A percentile compares a stretch with the other conserved stretches of the same genome.
These are phyloP conservation scores for Acropternis orthonyx DNA, from an alignment of 2,797 vertebrate genomes.

Conservation along the genomic window DNA sequence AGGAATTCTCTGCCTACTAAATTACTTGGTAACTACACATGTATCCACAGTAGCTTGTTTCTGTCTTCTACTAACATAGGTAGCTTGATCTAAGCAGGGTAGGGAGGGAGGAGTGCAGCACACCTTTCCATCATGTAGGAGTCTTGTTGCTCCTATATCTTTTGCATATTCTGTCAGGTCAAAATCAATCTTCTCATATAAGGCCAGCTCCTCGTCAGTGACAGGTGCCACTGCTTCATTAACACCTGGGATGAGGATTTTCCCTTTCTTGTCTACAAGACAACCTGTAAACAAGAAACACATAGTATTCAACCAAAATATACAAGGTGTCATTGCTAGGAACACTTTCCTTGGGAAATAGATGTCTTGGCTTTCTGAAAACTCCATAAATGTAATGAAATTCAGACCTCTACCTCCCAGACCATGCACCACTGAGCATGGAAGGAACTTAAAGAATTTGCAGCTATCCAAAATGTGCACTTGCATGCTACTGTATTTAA, in stretches of 20 bases:
- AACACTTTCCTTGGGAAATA: not conserved
- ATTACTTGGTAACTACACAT: not conserved
- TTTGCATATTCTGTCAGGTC: slow-evolving; percentile 87
- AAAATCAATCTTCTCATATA: slow-evolving; percentile 93
- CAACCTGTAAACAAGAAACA: slow-evolving; percentile 73
- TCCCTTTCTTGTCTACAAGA: slow-evolving; percentile 86
- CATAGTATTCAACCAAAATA: not conserved
- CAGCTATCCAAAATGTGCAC: not conserved
- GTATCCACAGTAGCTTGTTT: not conserved
- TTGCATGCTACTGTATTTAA: not conserved
- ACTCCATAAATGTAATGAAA: not conserved
- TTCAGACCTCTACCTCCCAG: not conserved
- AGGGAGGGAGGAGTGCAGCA: not conserved
- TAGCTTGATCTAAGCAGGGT: not conserved
- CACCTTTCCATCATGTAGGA: slow-evolving; percentile 88
- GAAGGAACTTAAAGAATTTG: not conserved
- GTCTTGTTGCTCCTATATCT: slow-evolving; percentile 81
- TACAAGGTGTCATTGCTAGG: not conserved
- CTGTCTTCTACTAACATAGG: not conserved
- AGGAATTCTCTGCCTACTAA: not conserved
- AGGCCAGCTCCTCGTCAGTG: slow-evolving; percentile 82
- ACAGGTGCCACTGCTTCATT: slow-evolving; percentile 82
- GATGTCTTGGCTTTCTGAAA: not conserved
- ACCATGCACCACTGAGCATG: not conserved
- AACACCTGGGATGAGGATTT: slow-evolving; percentile 87